Evolutionary conservation across 1,140 invertebrate genomes (phyloP).

Genomic region (Drosophila melanica): DNA sequence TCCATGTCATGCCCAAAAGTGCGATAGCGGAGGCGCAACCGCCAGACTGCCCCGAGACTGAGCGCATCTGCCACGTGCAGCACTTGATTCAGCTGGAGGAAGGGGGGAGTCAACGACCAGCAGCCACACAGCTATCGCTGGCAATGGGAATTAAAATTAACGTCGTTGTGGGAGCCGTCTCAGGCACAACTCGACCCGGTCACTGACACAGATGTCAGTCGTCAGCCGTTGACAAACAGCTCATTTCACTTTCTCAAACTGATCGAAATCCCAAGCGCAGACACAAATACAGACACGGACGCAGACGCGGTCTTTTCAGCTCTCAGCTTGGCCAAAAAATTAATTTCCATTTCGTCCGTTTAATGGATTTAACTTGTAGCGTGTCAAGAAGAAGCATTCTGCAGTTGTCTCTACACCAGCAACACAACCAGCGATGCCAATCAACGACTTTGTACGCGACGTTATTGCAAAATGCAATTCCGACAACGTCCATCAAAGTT

Average conservation of each 20-base stretch:
- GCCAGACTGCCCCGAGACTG: conserved; percentile 33
- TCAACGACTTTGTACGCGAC: conserved; percentile 8
- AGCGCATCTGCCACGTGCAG: conserved; percentile 73
- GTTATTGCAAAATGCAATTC: neutral
- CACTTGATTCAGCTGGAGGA: conserved; percentile 58
- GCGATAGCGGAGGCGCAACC: conserved; percentile 21
- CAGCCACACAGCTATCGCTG: conserved; percentile 29
- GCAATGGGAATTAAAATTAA: conserved; percentile 70
- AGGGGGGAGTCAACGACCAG: conserved; percentile 59
- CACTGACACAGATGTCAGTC: conserved; percentile 53
- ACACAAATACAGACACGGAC: neutral
- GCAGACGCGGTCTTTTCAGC: conserved; percentile 31
- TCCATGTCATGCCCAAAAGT: conserved; percentile 58
- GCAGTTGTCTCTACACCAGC: conserved; percentile 2
- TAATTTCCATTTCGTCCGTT: conserved; percentile 74
- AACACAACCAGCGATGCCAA: conserved; percentile 12
- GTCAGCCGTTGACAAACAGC: conserved; percentile 45
- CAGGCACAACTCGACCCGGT: conserved; percentile 2
- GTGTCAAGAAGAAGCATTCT: conserved; percentile 39
- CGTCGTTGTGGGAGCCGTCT: conserved; percentile 33
- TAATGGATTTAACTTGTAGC: conserved; percentile 76
- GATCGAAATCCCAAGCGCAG: conserved; percentile 22
- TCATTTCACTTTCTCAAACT: conserved; percentile 71
- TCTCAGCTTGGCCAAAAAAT: conserved; percentile 49
- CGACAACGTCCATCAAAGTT: too few species aligned